Base-by-base conservation (phyloP, 2,888 invertebrate genomes). In the Brachyptera putata region DNA sequence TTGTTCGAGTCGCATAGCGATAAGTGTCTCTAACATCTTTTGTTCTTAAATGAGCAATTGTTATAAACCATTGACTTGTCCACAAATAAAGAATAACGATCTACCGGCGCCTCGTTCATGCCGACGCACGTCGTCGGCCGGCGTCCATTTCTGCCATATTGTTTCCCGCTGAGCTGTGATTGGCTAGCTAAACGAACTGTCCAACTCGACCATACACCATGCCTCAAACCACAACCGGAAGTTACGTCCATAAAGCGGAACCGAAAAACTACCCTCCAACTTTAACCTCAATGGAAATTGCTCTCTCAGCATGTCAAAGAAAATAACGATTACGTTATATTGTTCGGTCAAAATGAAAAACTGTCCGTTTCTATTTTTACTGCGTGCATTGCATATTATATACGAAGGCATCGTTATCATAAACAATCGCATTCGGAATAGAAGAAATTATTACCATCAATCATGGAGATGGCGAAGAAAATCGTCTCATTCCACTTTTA, bases 371-470 rank as follows among this genome's bases (percentile, higher is more conserved):
- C 30, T 30, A 5, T 30, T 30, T 30, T n/a, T n/a, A n/a, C n/a
- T 30, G 30, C 30, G 30, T 11, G 11, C 30, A 11, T 11, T 11
- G 11, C 30, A n/a, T n/a, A n/a, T n/a, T n/a, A n/a, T n/a, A n/a
- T n/a, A 37, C 39, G 7, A 7, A 3, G 39, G 39, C 39, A 21
- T 43, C 43, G 43, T 43, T 43, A 43, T 18, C 43, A 43, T 18
- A 43, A 43, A 43, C 43, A 43, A 43, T 43, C 39, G 43, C 14
- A 16, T 43, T 5, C 18, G 43, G 56, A 39, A 56, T 48, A 41
- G 57, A 18, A 57, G 41, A 41, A 57, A 57, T 25, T 36, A 48
- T 16, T 43, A 57, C 46, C 57, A 57, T 57, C 48, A 46, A 57
- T 57, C 57, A 57, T 34, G 14, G 41, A 57, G 30, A 46, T 46